Conservation (phyloP, 2,888 invertebrate genomes). For the Steinernema scapterisci region DNA sequence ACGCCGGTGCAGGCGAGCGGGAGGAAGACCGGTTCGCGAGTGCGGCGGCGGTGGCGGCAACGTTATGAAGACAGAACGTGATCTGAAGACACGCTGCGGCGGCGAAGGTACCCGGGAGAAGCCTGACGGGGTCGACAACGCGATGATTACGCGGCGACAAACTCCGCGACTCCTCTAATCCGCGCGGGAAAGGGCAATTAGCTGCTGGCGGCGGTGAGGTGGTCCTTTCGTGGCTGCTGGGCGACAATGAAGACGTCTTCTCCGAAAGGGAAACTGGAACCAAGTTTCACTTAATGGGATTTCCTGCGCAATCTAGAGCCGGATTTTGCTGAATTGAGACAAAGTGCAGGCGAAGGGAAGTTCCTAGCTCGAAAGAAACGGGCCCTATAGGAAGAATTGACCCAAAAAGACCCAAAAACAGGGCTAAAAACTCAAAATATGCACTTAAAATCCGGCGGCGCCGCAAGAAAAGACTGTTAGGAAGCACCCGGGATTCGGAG, state of each 20-base stretch:
- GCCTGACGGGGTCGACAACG: neutral
- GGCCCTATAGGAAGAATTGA: too few species aligned
- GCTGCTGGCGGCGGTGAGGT: neutral
- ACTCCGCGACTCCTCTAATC: neutral
- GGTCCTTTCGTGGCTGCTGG: neutral
- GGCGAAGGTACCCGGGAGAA: neutral
- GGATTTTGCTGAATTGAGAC: too few species aligned
- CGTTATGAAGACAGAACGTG: neutral
- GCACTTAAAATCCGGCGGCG: too few species aligned
- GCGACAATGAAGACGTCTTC: neutral
- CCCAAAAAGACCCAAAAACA: too few species aligned
- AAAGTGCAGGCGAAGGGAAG: too few species aligned
- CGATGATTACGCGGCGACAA: too few species aligned
- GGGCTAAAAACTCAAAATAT: too few species aligned
- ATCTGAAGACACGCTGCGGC: neutral
- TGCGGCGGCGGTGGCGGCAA: slow-evolving; percentile 3
- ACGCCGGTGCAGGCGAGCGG: neutral
- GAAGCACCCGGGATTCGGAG: neutral
- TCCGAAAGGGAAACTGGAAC: too few species aligned
- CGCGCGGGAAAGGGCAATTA: slow-evolving; percentile 20
- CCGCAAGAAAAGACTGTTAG: too few species aligned
- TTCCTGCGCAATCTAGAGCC: too few species aligned
- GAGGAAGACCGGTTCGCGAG: slow-evolving; percentile 11
- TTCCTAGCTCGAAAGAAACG: too few species aligned
- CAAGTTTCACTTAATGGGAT: too few species aligned